Conservation (phyloP, 2,888 invertebrate genomes). For the Drosophila pseudotalamancana region DNA sequence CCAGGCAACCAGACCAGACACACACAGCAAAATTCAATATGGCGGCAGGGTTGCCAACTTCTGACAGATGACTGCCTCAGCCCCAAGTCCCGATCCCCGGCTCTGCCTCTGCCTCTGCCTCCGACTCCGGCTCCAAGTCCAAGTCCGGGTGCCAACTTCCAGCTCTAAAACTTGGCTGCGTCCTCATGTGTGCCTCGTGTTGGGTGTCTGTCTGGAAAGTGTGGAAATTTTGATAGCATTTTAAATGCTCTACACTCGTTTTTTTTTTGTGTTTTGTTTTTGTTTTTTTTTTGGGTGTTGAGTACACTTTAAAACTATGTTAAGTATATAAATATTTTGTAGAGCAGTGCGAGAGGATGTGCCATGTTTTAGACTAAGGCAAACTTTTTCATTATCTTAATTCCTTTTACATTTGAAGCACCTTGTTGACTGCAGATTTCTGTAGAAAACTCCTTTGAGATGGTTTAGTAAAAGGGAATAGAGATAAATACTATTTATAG, state of each 20-base stretch:
- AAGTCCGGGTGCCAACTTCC: background rate
- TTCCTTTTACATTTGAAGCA: background rate
- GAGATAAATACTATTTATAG: too few species aligned
- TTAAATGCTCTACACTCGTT: constrained; percentile 41
- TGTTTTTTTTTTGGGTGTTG: constrained; percentile 4
- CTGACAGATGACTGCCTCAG: constrained; percentile 71
- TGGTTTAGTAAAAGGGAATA: too few species aligned
- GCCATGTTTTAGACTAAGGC: background rate
- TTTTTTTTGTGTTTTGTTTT: background rate
- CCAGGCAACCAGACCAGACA: constrained; percentile 31
- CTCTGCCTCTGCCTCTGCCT: background rate
- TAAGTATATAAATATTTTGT: constrained; percentile 12
- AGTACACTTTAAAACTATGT: constrained; percentile 5
- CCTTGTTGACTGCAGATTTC: too few species aligned
- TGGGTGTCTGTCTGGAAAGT: constrained; percentile 36
- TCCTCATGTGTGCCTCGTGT: constrained; percentile 26
- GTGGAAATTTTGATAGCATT: constrained; percentile 42
- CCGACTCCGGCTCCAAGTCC: constrained; percentile 4
- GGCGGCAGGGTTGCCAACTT: constrained; percentile 74
- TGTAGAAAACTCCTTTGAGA: too few species aligned
- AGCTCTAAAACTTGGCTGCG: constrained; percentile 7
- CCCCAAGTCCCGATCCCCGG: constrained; percentile 9
- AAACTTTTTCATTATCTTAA: constrained; percentile 15
- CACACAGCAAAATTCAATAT: constrained; percentile 67
- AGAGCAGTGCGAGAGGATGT: background rate